These are phyloP conservation scores for Novumbra hubbsi DNA, from an alignment of 2,797 vertebrate genomes.

Conservation along the genomic window DNA sequence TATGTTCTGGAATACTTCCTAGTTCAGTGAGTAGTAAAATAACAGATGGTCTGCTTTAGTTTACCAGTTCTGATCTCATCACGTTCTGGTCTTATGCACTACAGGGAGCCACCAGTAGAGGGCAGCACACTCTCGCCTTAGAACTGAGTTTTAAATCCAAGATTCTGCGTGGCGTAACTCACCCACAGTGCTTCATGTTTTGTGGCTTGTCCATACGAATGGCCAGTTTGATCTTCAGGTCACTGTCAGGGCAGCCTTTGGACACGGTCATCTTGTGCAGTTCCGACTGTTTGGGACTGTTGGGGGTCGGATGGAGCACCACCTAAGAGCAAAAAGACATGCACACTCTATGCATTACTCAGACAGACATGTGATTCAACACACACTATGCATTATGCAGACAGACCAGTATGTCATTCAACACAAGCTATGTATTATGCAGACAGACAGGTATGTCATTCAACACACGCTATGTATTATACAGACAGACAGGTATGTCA, in stretches of 20 bases:
- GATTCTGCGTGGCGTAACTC: slow-evolving; percentile 42
- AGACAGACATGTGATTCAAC: neutral
- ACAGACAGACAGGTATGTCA: neutral
- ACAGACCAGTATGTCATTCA: neutral
- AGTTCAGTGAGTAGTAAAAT: neutral
- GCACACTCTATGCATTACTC: neutral
- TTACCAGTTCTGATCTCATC: neutral
- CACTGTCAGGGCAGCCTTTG: slow-evolving; percentile 86
- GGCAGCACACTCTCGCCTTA: slow-evolving; percentile 32
- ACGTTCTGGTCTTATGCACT: slow-evolving; percentile 12
- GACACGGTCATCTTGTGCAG: slow-evolving; percentile 88
- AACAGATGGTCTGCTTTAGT: neutral
- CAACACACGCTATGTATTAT: neutral
- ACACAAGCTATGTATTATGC: neutral
- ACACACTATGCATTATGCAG: neutral
- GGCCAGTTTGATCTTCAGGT: slow-evolving; percentile 87
- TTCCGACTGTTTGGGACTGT: slow-evolving; percentile 87
- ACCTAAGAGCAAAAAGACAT: slow-evolving; percentile 64
- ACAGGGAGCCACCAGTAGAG: slow-evolving; percentile 40
- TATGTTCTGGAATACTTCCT: too few species aligned
- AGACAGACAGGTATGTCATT: neutral
- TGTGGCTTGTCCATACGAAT: slow-evolving; percentile 90
- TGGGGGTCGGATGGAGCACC: slow-evolving; percentile 86
- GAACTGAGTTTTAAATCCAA: neutral
- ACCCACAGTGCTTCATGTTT: slow-evolving; percentile 93